Evolutionary conservation across 2,888 invertebrate species (phyloP), one percentile per base, ranked within the genome.

Genomic region (Drosophila paranaensis): DNA sequence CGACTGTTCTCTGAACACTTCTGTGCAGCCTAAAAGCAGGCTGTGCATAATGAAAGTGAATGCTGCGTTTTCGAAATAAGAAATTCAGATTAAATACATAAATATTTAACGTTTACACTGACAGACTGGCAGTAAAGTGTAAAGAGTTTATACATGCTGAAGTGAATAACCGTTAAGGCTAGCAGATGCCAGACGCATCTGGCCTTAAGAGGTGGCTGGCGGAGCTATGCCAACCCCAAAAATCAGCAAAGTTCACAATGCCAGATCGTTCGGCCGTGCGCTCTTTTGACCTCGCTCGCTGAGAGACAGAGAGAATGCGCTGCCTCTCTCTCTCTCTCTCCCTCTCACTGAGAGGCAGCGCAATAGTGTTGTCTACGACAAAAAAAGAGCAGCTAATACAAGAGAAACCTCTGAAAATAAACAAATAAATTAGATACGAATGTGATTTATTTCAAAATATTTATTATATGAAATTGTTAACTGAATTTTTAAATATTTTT

Each of bases 351-450:
- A 20, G 43, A 25, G 51, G 30, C 16, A 40, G 40, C n/a, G 39
- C 13, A 35, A 3, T 50, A 63, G 77, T 68, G 77, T 27, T 75
- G 75, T 0, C 55, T 40, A 13, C 14, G 33, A 10, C 33, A 35
- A 20, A 27, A 46, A 46, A 4, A 25, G 2, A 33, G 20, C 13
- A 53, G 13, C 20, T 13, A 25, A 20, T 43, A 20, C 6, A 20
- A 25, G 1, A 13, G 33, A 16, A 35, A 13, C n/a, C 10, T 8
- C 4, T 4, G 4, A 16, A 10, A 33, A 33, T 2, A 8, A 33
- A 33, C n/a, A 33, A 33, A 27, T 27, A 27, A 27, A 27, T 20
- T 20, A 20, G 20, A 20, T 20, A 20, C 1, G 20, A 20, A 20
- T 20, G 1, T 20, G 2, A 20, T 20, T 20, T 20, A 20, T 20